Evolutionary conservation across 1,140 invertebrate species (phyloP).

Genomic region (Drosophila persimilis): DNA sequence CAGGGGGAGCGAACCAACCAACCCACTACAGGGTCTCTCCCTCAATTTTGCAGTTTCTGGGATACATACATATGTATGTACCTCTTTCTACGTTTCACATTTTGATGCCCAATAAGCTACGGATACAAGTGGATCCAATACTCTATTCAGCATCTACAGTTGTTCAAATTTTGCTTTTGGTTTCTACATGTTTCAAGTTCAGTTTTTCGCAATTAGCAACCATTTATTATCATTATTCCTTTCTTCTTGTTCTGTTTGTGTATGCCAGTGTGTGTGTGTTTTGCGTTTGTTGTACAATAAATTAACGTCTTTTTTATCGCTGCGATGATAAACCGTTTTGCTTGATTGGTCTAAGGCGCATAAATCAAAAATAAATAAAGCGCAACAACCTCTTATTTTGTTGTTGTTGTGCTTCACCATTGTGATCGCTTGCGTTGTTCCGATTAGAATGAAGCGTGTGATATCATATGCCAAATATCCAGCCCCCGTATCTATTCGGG

Average conservation of each 20-base stretch:
- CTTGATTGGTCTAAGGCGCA: slow-evolving; percentile 76
- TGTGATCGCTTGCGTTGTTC: slow-evolving; percentile 8
- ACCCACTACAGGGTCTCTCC: slow-evolving; percentile 12
- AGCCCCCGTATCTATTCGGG: slow-evolving; percentile 35
- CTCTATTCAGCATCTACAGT: too few relatives aligned
- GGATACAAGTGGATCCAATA: too few relatives aligned
- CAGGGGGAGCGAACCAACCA: slow-evolving; percentile 1
- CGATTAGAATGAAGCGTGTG: slow-evolving; percentile 45
- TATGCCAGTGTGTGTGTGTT: not conserved
- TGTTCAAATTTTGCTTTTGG: too few relatives aligned
- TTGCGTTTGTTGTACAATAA: slow-evolving; percentile 57
- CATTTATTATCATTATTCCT: slow-evolving; percentile 49
- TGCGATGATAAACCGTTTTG: slow-evolving; percentile 77
- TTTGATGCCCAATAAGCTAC: not conserved
- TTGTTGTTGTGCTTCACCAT: slow-evolving; percentile 20
- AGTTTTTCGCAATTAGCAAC: slow-evolving; percentile 67
- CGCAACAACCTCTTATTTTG: slow-evolving; percentile 46
- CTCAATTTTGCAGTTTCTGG: slow-evolving; percentile 5
- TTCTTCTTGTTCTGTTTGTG: slow-evolving; percentile 16
- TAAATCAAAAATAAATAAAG: slow-evolving; percentile 77
- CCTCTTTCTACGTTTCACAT: slow-evolving; percentile 7
- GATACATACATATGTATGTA: not conserved
- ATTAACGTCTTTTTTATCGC: slow-evolving; percentile 78
- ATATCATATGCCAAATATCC: slow-evolving; percentile 65
- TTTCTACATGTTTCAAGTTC: slow-evolving; percentile 52